A percentile compares a stretch with the other conserved stretches of the same genome.
phyloP scores from a whole-genome alignment of 2,113 vertebrate genomes.

The Zosterops japonicus region DNA sequence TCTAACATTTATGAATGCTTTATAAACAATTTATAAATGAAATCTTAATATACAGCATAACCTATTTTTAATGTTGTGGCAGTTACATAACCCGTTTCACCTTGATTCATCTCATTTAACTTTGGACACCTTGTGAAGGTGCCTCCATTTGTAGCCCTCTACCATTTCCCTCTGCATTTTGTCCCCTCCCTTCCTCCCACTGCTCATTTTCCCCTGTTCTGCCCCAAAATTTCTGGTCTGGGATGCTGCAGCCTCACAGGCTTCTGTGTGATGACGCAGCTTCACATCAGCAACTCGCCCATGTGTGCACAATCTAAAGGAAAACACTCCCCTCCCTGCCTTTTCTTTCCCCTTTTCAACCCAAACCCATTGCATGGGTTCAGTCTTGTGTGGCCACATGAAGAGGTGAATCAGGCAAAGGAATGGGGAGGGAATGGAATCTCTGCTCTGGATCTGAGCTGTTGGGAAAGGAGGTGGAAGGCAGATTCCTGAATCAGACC shows the following conservation, averaged over 20 bases:
- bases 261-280: background rate
- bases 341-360: background rate
- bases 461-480: background rate
- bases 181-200: background rate
- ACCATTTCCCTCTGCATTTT: background rate
- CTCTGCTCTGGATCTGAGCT: background rate
- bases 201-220: background rate
- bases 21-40: constrained; percentile 59
- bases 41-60: constrained; percentile 15
- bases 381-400: rapidly evolving
- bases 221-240: background rate
- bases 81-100: constrained; percentile 25
- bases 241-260: background rate
- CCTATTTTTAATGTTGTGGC: constrained; percentile 25
- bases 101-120: constrained; percentile 8
- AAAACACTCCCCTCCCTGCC: background rate
- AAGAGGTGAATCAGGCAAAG: background rate
- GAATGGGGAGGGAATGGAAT: background rate
- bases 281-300: background rate
- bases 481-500: background rate
- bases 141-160: background rate
- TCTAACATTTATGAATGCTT: constrained; percentile 45
- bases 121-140: background rate
- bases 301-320: rapidly evolving
- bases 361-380: background rate